Conservation (phyloP, 2,113 vertebrate species). For the Hydrolagus affinis region DNA sequence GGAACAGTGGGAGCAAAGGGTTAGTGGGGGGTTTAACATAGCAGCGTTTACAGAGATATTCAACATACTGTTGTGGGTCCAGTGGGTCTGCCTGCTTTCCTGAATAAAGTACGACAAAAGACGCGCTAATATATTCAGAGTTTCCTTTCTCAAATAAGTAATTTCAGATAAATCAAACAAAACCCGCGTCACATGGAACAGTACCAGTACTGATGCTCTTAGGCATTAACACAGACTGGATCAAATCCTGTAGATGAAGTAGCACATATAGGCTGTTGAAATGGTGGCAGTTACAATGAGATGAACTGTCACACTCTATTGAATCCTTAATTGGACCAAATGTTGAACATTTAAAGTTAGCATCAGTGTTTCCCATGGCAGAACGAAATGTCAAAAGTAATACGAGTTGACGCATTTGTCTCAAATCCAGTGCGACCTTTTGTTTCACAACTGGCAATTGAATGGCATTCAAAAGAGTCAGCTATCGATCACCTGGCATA, state of each 20-base stretch:
- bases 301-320: slow-evolving; percentile 31
- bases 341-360: slow-evolving; percentile 32
- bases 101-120: not conserved
- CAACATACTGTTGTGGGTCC: not conserved
- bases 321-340: slow-evolving; percentile 30
- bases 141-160: not conserved
- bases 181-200: not conserved
- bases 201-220: not conserved
- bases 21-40: not conserved
- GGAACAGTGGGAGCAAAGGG: slow-evolving; percentile 12
- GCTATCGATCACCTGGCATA: not conserved
- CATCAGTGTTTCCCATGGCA: slow-evolving; percentile 3
- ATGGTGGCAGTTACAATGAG: slow-evolving; percentile 21
- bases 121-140: too few relatives aligned
- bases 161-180: not conserved
- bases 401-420: slow-evolving; percentile 14
- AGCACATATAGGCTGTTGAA: not conserved
- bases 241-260: slow-evolving; percentile 12
- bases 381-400: slow-evolving; percentile 23
- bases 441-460: not conserved
- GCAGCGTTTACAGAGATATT: slow-evolving; percentile 35
- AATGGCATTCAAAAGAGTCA: slow-evolving; percentile 15
- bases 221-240: slow-evolving; percentile 14
- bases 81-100: not conserved
- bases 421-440: slow-evolving; percentile 21